Evolutionary conservation across 2,888 invertebrate genomes (phyloP), one percentile per base, ranked within the genome.

Genomic region (Colostygia pectinataria): DNA sequence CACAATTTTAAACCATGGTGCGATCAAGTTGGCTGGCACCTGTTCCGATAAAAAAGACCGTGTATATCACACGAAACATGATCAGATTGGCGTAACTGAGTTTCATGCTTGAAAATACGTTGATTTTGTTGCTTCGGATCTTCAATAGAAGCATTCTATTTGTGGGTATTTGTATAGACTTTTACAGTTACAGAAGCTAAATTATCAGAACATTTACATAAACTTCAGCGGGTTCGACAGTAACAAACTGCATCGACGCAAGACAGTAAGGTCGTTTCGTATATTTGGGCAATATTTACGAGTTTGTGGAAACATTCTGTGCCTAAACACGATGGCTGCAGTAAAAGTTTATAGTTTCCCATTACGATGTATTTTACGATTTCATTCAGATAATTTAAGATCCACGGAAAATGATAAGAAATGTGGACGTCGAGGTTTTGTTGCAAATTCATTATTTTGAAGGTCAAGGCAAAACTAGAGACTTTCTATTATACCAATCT

Each of bases 301-400:
- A 72, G 63, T 74, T 69, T 66, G 66, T 67, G 61, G 71, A 70
- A 75, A 69, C 59, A 57, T 66, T 66, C 54, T 60, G 68, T 64
- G 62, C 62, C 54, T 61, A 53, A 63, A 65, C 66, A 61, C 71
- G 64, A 70, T 64, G 46, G 61, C 59, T 45, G 54, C 54, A 66
- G 68, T 77, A 74, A 76, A 74, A 68, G 23, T 74, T 83, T 84
- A 87, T 79, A 61, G 74, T 63, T 61, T 50, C 53, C 61, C 72
- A 76, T 80, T 79, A 77, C 70, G 75, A 74, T 73, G 61, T 59
- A 63, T 68, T 83, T 80, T 79, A 83, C 74, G 78, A 70, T 75
- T 72, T 57, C 60, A 71, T 66, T 70, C 60, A 67, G 59, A 72
- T 75, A 68, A 69, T 66, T 68, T 61, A 53, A 59, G 58, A 60